Percentiles rank a stretch among this genome's conserved stretches.
Evolutionary conservation across 2,797 vertebrate genomes (phyloP).

Genomic region (Heliangelus exortis): DNA sequence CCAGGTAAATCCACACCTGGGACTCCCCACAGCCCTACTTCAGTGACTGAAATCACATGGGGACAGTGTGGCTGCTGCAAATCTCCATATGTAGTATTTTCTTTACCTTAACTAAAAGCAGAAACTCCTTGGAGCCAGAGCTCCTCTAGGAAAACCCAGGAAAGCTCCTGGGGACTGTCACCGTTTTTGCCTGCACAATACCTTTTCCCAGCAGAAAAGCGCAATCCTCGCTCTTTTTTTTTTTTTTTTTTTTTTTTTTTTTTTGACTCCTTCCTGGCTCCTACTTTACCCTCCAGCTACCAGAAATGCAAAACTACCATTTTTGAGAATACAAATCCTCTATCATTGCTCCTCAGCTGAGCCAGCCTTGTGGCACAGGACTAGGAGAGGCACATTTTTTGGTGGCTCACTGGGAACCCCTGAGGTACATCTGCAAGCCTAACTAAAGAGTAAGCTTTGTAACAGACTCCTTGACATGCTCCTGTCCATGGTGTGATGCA

Average conservation of each 20-base stretch:
- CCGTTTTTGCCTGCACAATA: background rate
- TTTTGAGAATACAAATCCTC: background rate
- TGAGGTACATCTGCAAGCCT: background rate
- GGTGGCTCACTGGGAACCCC: background rate
- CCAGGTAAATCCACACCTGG: background rate
- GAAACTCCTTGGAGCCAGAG: background rate
- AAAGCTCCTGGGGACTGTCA: background rate
- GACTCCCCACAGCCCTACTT: background rate
- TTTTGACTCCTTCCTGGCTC: background rate
- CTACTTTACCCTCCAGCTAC: background rate
- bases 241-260: background rate
- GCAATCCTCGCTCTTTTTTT: background rate
- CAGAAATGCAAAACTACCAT: background rate
- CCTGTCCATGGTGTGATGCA: background rate
- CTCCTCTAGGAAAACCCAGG: background rate
- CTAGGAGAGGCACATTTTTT: background rate
- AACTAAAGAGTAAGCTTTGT: background rate
- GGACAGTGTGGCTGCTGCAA: background rate
- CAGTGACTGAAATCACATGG: accelerated
- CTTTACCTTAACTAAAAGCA: background rate
- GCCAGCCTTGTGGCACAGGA: background rate
- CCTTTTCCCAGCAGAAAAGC: background rate
- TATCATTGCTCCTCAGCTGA: accelerated
- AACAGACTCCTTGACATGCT: background rate
- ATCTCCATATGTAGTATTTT: accelerated